Conservation (phyloP, 2,113 vertebrate species). For the Crotalus tigris region DNA sequence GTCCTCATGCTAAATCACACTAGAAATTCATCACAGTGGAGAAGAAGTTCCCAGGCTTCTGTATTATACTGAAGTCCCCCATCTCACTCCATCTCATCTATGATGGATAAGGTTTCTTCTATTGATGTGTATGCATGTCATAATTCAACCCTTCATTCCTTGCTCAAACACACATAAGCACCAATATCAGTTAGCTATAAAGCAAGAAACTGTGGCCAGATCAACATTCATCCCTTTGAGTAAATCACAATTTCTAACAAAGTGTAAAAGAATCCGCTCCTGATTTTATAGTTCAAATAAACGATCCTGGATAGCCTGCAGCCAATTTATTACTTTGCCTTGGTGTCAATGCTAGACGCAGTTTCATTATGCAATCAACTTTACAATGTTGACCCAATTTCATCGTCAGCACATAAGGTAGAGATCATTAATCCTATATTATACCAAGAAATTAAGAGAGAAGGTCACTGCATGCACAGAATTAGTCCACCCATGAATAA, state of each 20-base stretch:
- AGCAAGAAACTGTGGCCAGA: background rate
- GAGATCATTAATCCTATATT: background rate
- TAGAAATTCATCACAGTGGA: background rate
- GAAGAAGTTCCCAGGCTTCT: background rate
- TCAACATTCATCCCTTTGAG: background rate
- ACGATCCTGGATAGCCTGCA: background rate
- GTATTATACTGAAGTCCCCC: background rate
- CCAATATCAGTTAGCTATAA: background rate
- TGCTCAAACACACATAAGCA: background rate
- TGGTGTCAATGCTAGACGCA: background rate
- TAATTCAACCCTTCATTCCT: background rate
- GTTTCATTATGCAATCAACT: background rate
- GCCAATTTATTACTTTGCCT: background rate
- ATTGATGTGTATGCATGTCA: background rate
- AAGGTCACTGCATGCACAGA: background rate
- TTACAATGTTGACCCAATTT: background rate
- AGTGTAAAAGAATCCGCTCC: background rate
- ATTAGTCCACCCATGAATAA: background rate
- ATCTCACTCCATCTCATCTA: background rate
- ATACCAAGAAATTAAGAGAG: background rate
- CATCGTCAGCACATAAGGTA: background rate
- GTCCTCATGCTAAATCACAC: background rate
- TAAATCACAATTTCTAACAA: background rate
- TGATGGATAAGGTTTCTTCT: background rate
- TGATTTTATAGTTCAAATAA: background rate